A percentile compares a stretch with the other conserved stretches of the same genome.
Evolutionary conservation across 2,113 vertebrate species (phyloP).

Genomic region (Aptenodytes patagonicus): DNA sequence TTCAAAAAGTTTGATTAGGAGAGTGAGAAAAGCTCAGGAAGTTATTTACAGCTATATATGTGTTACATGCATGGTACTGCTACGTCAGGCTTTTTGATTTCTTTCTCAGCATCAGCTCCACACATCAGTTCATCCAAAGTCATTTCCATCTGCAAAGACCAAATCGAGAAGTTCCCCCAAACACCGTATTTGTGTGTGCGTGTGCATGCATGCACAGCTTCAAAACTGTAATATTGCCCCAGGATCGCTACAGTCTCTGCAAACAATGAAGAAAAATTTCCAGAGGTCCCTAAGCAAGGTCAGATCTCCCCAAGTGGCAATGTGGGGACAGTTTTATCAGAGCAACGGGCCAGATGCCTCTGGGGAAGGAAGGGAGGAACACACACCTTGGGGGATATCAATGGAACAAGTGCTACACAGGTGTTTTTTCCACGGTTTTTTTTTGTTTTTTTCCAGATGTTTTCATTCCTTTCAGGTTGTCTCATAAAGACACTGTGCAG

Average conservation of each 20-base stretch:
- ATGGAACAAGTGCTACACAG: not conserved
- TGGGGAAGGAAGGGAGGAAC: not conserved
- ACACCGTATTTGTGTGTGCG: too few species aligned
- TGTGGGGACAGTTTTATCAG: not conserved
- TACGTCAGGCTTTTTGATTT: not conserved
- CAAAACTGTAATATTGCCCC: not conserved
- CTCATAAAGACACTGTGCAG: not conserved
- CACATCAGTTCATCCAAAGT: not conserved
- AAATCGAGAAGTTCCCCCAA: not conserved
- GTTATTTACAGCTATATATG: not conserved
- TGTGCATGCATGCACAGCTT: too few species aligned
- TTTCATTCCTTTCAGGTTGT: not conserved
- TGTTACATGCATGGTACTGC: fast-evolving
- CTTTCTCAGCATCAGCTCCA: not conserved
- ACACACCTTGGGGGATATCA: fast-evolving
- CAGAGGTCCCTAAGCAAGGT: not conserved
- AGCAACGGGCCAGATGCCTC: not conserved
- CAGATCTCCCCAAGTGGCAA: not conserved
- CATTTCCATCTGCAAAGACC: not conserved
- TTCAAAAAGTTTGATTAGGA: not conserved
- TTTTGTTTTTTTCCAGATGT: not conserved
- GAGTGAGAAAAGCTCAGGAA: not conserved
- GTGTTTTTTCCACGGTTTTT: fast-evolving
- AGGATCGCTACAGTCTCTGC: not conserved
- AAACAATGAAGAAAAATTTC: not conserved